Percentiles rank a stretch among this genome's conserved stretches.
phyloP scores from a whole-genome alignment of 2,113 vertebrate species.

The Mobula birostris region DNA sequence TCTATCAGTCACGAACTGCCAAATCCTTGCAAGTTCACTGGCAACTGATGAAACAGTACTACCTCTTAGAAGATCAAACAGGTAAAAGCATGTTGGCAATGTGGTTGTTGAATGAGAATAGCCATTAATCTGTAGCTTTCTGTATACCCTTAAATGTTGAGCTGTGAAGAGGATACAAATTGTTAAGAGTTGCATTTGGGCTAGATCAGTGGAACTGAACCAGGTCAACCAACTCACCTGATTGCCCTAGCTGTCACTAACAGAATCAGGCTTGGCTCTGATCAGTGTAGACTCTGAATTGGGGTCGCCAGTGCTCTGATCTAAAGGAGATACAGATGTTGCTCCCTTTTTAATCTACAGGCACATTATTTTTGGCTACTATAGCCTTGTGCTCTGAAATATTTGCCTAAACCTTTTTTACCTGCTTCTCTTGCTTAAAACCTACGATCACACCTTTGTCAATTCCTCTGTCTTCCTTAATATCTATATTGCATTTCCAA shows the following conservation, averaged over 20 bases:
- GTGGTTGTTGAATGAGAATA: background rate
- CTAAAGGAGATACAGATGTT: background rate
- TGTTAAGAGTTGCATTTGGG: background rate
- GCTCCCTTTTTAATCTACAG: background rate
- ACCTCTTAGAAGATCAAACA: conserved; percentile 87
- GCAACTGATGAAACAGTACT: conserved; percentile 95
- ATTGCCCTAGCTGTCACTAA: background rate
- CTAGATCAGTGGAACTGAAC: background rate
- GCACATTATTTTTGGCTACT: background rate
- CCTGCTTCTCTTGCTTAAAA: background rate
- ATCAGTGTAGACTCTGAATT: background rate
- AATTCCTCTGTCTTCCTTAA: background rate
- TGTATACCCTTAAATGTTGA: background rate
- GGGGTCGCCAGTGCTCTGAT: background rate
- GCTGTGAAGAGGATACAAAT: background rate
- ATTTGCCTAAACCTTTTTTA: background rate
- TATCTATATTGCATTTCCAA: background rate
- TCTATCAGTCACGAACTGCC: conserved; percentile 80
- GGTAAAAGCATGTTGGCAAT: conserved; percentile 54
- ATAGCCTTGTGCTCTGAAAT: background rate
- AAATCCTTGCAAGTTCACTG: conserved; percentile 88
- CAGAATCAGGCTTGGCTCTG: background rate
- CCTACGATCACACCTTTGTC: background rate
- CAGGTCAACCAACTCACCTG: background rate
- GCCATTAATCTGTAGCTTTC: background rate